Evolutionary conservation across 2,888 invertebrate genomes (phyloP).

Genomic region (Heteropelma amictum): DNA sequence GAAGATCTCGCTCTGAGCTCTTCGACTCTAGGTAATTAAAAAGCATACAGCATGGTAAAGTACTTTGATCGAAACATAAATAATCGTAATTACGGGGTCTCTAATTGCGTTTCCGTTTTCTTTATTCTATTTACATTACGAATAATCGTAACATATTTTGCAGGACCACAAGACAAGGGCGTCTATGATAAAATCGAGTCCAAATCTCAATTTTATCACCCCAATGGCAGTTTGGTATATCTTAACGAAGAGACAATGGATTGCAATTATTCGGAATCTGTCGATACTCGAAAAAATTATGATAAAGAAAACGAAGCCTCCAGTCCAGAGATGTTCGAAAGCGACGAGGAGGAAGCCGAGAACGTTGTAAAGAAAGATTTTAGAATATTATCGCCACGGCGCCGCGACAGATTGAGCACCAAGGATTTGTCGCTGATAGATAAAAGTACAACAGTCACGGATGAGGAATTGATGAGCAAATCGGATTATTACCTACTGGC

Average conservation of each 20-base stretch:
- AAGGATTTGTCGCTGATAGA: neutral
- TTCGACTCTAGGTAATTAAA: conserved; percentile 60
- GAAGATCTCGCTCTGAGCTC: conserved; percentile 62
- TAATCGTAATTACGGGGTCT: too few relatives aligned
- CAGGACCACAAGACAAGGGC: conserved; percentile 59
- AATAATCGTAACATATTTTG: neutral
- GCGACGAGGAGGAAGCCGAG: conserved; percentile 66
- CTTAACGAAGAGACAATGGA: conserved; percentile 64
- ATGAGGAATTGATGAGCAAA: conserved; percentile 66
- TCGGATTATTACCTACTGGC: conserved; percentile 76
- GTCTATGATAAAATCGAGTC: conserved; percentile 45
- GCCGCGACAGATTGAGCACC: conserved; percentile 22
- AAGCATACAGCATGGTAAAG: too few relatives aligned
- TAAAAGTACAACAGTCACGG: conserved; percentile 59
- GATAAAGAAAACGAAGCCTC: conserved; percentile 49
- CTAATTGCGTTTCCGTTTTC: too few relatives aligned
- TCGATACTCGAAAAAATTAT: conserved; percentile 39
- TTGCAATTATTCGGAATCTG: conserved; percentile 57
- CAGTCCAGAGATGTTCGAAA: conserved; percentile 75
- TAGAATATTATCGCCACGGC: neutral
- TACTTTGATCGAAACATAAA: too few relatives aligned
- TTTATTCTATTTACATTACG: too few relatives aligned
- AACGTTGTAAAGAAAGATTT: neutral
- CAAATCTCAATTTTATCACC: conserved; percentile 15
- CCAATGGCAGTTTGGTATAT: conserved; percentile 50